phyloP scores from a whole-genome alignment of 2,797 vertebrate species.

The Esox masquinongy region DNA sequence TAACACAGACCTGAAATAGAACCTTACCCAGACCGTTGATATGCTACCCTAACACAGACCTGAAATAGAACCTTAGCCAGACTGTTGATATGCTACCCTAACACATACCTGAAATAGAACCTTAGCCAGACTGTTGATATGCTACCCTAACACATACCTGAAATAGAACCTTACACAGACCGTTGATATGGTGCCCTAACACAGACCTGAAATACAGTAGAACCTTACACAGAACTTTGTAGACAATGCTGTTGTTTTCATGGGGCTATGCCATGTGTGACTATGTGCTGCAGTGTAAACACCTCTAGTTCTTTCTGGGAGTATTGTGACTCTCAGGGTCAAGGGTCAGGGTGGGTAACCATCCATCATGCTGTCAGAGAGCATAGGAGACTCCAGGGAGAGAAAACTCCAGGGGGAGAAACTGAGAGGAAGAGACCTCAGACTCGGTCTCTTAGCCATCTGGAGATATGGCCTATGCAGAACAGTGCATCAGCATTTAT shows the following conservation, averaged over 20 bases:
- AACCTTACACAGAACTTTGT: not conserved
- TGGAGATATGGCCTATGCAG: conserved; percentile 31
- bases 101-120: too few species aligned
- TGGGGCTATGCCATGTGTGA: not conserved
- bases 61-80: too few species aligned
- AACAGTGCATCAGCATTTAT: conserved; percentile 42
- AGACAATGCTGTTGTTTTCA: conserved; percentile 5
- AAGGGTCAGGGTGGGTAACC: conserved; percentile 45
- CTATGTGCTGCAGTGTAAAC: conserved; percentile 13
- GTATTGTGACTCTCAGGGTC: not conserved
- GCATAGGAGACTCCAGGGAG: conserved; percentile 46
- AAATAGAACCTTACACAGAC: conserved; percentile 14
- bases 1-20: too few species aligned
- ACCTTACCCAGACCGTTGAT: conserved; percentile 14
- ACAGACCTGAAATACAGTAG: too few species aligned
- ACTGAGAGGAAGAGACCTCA: not conserved
- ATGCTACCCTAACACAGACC: not conserved
- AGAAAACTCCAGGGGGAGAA: conserved; percentile 3
- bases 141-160: too few species aligned
- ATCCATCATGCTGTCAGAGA: conserved; percentile 72
- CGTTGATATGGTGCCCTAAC: not conserved
- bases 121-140: too few species aligned
- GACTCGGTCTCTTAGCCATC: not conserved
- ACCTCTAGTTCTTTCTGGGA: not conserved
- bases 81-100: too few species aligned